Evolutionary conservation across 1,140 invertebrate genomes (phyloP).

Genomic region (Drosophila arawakana): DNA sequence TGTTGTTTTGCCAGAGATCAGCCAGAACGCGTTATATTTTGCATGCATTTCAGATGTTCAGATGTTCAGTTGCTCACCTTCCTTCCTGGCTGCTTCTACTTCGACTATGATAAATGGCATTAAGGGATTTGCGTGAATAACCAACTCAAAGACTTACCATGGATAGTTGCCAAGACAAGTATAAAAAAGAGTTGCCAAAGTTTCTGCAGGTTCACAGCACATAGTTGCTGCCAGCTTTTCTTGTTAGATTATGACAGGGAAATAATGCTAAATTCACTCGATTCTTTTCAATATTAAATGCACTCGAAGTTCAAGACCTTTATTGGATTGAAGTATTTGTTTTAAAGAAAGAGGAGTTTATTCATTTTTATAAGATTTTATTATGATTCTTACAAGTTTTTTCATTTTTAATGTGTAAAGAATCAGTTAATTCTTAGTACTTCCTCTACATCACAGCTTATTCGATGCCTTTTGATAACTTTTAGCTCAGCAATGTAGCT

Average conservation of each 20-base stretch:
- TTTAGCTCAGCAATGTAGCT: background rate
- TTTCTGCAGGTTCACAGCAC: conserved; percentile 26
- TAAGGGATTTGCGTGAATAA: conserved; percentile 79
- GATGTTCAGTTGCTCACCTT: conserved; percentile 37
- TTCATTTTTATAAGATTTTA: too few species aligned
- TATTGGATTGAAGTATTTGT: background rate
- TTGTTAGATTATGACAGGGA: conserved; percentile 21
- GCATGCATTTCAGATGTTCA: conserved; percentile 72
- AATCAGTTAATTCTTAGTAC: too few species aligned
- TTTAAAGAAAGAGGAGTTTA: background rate
- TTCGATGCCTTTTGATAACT: too few species aligned
- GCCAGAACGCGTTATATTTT: conserved; percentile 68
- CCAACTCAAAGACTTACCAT: conserved; percentile 56
- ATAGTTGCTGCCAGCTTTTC: conserved; percentile 33
- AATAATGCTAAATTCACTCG: conserved; percentile 10
- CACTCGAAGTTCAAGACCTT: conserved; percentile 1
- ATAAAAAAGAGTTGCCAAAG: conserved; percentile 33
- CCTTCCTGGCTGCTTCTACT: too few species aligned
- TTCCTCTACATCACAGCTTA: background rate
- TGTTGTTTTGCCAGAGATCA: conserved; percentile 79
- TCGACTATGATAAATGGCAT: conserved; percentile 71
- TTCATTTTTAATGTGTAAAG: too few species aligned
- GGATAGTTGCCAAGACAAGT: conserved; percentile 42
- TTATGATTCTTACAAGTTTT: too few species aligned
- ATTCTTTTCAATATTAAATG: conserved; percentile 6